These are phyloP conservation scores for Dryocosmus kuriphilus DNA, from an alignment of 2,888 invertebrate genomes.

Conservation along the genomic window DNA sequence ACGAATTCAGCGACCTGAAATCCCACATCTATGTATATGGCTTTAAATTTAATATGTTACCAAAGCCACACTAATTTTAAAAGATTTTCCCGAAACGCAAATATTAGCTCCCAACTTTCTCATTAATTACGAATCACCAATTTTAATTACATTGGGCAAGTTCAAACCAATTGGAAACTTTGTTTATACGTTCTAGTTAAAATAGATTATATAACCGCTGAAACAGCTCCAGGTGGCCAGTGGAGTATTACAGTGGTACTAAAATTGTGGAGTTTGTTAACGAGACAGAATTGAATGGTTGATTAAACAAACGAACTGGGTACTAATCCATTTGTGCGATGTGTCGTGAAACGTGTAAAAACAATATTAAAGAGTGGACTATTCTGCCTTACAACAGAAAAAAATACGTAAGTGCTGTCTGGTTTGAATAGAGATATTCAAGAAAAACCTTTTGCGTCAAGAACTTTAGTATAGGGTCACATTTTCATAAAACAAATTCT, in stretches of 20 bases:
- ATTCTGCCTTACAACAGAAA: too few species aligned
- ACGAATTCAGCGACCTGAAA: too few species aligned
- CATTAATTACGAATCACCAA: neutral
- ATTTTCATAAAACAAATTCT: too few species aligned
- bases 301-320: neutral
- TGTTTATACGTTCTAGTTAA: neutral
- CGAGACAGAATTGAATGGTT: neutral
- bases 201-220: conserved; percentile 4
- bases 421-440: too few species aligned
- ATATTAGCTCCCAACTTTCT: neutral
- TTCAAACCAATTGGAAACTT: neutral
- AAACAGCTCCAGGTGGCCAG: neutral
- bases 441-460: too few species aligned
- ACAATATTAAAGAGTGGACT: neutral
- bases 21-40: too few species aligned
- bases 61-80: neutral
- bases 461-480: too few species aligned
- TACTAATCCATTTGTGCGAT: conserved; percentile 11
- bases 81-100: neutral
- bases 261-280: neutral
- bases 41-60: too few species aligned
- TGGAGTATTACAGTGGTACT: neutral
- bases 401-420: too few species aligned
- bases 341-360: neutral
- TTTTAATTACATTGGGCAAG: neutral